Conservation (phyloP, 2,113 vertebrate genomes). For the Rhinopomastus cyanomelas region DNA sequence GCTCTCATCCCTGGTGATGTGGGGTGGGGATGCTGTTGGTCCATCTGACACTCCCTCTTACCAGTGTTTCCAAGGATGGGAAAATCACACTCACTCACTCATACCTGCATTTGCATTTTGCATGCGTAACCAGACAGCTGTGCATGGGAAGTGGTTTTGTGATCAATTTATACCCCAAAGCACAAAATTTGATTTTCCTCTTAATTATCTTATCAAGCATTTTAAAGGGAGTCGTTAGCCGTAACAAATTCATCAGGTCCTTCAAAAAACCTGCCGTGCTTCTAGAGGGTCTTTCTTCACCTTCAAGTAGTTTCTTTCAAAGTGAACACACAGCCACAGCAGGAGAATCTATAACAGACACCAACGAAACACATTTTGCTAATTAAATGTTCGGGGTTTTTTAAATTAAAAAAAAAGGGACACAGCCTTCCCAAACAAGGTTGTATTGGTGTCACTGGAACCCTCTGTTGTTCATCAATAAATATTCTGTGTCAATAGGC, state of each 20-base stretch:
- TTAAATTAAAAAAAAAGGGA: neutral
- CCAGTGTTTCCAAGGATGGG: neutral
- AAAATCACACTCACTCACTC: neutral
- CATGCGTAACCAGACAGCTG: conserved; percentile 41
- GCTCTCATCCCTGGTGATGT: neutral
- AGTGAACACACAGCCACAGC: neutral
- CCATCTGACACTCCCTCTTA: neutral
- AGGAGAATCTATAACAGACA: neutral
- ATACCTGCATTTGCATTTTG: conserved; percentile 50
- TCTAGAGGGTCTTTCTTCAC: neutral
- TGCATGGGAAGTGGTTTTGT: conserved; percentile 8
- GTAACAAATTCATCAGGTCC: neutral
- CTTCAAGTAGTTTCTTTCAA: neutral
- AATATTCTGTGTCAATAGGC: conserved; percentile 69
- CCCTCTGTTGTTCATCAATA: conserved; percentile 56
- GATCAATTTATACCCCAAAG: conserved; percentile 56
- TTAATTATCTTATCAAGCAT: conserved; percentile 28
- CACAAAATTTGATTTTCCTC: conserved; percentile 35
- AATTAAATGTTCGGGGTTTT: neutral
- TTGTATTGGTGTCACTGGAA: conserved; percentile 46
- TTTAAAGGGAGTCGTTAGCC: conserved; percentile 17
- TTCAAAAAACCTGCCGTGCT: neutral
- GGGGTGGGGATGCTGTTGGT: neutral
- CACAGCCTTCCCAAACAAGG: neutral
- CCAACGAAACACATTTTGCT: neutral